phyloP scores from a whole-genome alignment of 2,113 vertebrate genomes.

The Chelonoidis abingdonii region DNA sequence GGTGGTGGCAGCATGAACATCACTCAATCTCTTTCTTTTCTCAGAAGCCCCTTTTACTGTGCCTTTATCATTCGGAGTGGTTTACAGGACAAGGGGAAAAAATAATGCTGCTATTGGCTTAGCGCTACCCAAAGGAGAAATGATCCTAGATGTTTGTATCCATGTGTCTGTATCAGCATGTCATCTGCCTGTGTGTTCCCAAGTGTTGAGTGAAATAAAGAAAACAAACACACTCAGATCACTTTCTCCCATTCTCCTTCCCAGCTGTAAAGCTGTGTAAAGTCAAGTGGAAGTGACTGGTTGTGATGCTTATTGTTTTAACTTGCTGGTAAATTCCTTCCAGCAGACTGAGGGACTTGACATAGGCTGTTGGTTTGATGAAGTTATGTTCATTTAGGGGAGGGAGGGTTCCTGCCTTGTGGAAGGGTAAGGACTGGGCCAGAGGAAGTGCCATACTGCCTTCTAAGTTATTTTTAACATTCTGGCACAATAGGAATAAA shows the following conservation, averaged over 20 bases:
- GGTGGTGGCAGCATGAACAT: neutral
- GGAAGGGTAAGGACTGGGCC: neutral
- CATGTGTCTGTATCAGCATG: neutral
- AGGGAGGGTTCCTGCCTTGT: neutral
- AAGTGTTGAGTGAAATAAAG: neutral
- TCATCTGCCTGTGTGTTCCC: neutral
- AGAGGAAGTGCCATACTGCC: neutral
- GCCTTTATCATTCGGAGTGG: slow-evolving; percentile 2
- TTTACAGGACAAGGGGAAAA: neutral
- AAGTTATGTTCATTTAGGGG: neutral
- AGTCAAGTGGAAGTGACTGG: neutral
- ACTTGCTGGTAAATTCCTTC: neutral
- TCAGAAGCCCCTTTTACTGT: neutral
- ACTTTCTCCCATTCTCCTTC: neutral
- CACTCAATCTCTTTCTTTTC: neutral
- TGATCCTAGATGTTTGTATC: neutral
- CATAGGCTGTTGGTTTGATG: neutral
- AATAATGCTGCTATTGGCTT: neutral
- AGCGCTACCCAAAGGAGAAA: neutral
- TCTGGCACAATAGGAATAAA: neutral
- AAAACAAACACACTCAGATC: neutral
- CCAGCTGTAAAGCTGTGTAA: neutral
- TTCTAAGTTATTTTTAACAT: neutral
- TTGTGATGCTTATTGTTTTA: neutral
- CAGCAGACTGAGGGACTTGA: neutral